Evolutionary conservation across 2,113 vertebrate species (phyloP).

Genomic region (Elaphurus davidianus): DNA sequence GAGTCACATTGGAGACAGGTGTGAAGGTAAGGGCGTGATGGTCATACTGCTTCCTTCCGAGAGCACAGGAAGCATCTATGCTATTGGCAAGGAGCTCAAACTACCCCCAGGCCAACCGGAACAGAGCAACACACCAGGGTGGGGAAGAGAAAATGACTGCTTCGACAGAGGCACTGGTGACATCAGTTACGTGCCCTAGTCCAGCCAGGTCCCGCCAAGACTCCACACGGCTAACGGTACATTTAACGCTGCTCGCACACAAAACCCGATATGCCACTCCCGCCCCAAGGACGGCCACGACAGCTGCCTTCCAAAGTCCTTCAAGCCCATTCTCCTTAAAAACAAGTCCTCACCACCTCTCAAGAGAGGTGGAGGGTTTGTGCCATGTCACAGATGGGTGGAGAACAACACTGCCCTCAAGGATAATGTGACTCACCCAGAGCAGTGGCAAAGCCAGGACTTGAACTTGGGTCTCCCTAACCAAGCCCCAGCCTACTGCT

Average conservation of each 20-base stretch:
- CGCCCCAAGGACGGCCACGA: neutral
- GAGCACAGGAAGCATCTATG: neutral
- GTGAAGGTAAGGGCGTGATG: neutral
- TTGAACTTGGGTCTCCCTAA: neutral
- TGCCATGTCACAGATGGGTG: neutral
- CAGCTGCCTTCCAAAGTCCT: conserved; percentile 1
- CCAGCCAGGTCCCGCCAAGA: neutral
- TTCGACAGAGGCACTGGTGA: conserved; percentile 22
- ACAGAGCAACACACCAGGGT: neutral
- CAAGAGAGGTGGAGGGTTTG: neutral
- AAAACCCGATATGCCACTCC: neutral
- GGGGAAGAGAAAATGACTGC: neutral
- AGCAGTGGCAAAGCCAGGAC: neutral
- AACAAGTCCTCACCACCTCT: conserved; percentile 17
- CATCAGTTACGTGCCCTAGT: neutral
- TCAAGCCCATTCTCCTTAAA: neutral
- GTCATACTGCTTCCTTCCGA: neutral
- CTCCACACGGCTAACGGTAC: neutral
- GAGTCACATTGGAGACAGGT: neutral
- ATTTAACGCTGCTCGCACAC: neutral
- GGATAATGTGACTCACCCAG: neutral
- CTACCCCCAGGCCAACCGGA: neutral
- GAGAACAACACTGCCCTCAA: neutral
- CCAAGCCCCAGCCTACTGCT: neutral
- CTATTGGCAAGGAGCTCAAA: conserved; percentile 7